Conservation (phyloP, 2,797 vertebrate species). For the Rhabdophis nuchalis region DNA sequence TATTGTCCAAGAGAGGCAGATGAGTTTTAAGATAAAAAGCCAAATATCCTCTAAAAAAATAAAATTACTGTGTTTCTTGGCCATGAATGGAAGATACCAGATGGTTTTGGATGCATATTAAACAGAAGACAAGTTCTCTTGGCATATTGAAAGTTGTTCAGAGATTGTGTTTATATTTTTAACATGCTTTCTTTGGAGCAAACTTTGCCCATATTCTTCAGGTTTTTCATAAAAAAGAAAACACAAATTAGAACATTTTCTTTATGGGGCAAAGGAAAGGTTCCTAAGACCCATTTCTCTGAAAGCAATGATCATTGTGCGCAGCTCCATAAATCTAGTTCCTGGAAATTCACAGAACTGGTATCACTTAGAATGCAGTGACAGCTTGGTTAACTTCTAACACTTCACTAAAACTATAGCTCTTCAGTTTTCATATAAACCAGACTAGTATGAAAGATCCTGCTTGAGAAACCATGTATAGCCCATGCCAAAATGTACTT, state of each 20-base stretch:
- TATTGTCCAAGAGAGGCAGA: conserved; percentile 36
- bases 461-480: background rate
- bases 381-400: background rate
- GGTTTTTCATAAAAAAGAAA: conserved; percentile 34
- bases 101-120: conserved; percentile 66
- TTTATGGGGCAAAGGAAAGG: background rate
- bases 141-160: conserved; percentile 55
- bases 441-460: background rate
- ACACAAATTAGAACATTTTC: conserved; percentile 39
- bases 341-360: conserved; percentile 21
- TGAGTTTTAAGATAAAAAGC: conserved; percentile 29
- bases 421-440: background rate
- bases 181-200: conserved; percentile 48
- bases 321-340: conserved; percentile 4
- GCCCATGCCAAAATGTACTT: background rate
- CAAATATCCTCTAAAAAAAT: conserved; percentile 42
- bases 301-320: conserved; percentile 19
- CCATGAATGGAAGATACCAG: conserved; percentile 62
- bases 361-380: background rate
- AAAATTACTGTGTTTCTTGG: conserved; percentile 62
- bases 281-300: background rate
- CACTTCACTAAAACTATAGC: background rate
- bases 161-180: conserved; percentile 48
- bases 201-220: conserved; percentile 54
- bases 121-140: conserved; percentile 52